Percentiles rank a stretch among this genome's conserved stretches.
These are phyloP conservation scores for Dendroctonus valens DNA, from an alignment of 1,140 invertebrate genomes.

Conservation along the genomic window DNA sequence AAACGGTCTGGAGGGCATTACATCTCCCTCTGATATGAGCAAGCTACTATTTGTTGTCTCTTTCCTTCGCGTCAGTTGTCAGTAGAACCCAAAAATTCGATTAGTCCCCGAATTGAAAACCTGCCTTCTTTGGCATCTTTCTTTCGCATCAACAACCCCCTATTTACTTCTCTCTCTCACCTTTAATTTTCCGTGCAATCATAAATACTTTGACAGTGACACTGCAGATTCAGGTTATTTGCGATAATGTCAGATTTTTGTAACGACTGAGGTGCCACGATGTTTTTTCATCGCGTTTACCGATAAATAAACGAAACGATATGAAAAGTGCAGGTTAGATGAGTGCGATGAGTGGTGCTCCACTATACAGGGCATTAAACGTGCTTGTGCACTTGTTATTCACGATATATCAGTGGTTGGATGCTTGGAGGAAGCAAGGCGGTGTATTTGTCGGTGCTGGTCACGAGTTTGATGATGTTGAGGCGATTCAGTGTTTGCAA, in stretches of 20 bases:
- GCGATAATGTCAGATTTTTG: neutral
- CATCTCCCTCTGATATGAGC: no score
- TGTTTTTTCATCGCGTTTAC: conserved; percentile 7
- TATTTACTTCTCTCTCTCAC: no score
- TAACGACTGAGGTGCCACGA: conserved; percentile 6
- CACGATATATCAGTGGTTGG: conserved; percentile 32
- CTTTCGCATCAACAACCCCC: no score
- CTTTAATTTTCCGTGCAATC: no score
- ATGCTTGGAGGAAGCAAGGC: conserved; percentile 11
- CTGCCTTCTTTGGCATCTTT: no score
- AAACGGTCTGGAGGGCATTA: no score
- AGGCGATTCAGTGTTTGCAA: conserved; percentile 23
- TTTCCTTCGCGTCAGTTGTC: no score
- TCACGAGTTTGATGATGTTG: conserved; percentile 26
- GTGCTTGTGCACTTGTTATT: conserved; percentile 33
- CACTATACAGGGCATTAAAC: conserved; percentile 32
- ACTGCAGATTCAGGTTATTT: no score
- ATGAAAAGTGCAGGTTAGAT: conserved; percentile 14
- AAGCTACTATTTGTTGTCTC: no score
- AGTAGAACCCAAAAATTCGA: no score
- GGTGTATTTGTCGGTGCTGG: conserved; percentile 30
- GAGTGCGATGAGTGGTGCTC: conserved; percentile 10
- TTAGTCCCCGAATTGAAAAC: no score
- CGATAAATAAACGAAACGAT: conserved; percentile 27
- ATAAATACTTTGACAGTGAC: no score